Percentiles rank a stretch among this genome's conserved stretches.
Evolutionary conservation across 2,888 invertebrate species (phyloP).

Genomic region (Cyaniris semiargus): DNA sequence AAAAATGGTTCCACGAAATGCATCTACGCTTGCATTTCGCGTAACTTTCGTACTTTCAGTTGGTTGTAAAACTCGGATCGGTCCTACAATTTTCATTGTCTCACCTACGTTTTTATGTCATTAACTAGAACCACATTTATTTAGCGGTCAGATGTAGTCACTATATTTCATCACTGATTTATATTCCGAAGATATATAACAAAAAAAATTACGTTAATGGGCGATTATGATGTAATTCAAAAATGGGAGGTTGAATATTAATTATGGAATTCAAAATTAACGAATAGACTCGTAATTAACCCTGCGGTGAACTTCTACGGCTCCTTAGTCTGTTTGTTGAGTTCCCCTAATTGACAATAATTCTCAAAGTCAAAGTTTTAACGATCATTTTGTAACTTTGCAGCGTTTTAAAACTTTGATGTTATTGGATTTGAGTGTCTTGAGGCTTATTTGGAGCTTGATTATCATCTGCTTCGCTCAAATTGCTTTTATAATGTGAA

Average conservation of each 20-base stretch:
- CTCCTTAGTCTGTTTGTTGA: constrained; percentile 46
- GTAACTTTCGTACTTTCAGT: background rate
- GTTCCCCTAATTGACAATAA: constrained; percentile 50
- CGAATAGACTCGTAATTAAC: constrained; percentile 22
- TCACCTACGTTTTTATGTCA: background rate
- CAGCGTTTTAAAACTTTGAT: constrained; percentile 48
- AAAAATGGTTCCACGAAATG: too few relatives aligned
- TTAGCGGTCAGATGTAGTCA: background rate
- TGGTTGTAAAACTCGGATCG: background rate
- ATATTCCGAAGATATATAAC: too few relatives aligned
- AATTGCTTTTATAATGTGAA: constrained; percentile 27
- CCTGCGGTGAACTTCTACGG: constrained; percentile 26
- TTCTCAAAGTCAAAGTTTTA: constrained; percentile 53
- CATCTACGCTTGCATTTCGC: too few relatives aligned
- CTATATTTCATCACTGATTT: too few relatives aligned
- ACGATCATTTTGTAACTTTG: constrained; percentile 51
- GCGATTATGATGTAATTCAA: background rate
- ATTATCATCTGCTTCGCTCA: constrained; percentile 20
- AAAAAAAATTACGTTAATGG: background rate
- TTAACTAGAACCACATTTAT: background rate
- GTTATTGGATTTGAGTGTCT: constrained; percentile 50
- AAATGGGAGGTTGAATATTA: background rate
- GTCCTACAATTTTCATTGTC: background rate
- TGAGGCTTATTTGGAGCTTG: constrained; percentile 36
- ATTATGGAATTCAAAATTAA: constrained; percentile 26